These are phyloP conservation scores for Lasioglossum albipes DNA, from an alignment of 1,140 invertebrate species.

Conservation along the genomic window DNA sequence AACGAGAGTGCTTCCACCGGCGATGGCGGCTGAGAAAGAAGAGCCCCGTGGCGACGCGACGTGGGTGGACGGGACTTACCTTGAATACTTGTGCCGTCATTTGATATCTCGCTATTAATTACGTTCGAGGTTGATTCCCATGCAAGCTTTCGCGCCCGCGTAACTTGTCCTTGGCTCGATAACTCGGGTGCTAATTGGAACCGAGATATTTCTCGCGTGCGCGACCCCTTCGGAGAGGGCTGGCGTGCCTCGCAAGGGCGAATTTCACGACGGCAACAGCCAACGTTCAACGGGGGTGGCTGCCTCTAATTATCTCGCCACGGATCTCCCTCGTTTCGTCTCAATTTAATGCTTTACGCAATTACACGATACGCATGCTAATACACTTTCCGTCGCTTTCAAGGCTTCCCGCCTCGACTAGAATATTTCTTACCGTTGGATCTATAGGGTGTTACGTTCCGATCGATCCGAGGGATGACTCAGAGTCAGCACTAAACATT, in stretches of 20 bases:
- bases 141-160: background rate
- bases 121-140: background rate
- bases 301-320: slow-evolving; percentile 41
- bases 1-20: background rate
- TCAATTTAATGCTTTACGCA: slow-evolving; percentile 37
- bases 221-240: background rate
- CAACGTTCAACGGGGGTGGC: background rate
- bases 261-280: slow-evolving; percentile 12
- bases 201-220: slow-evolving; percentile 36
- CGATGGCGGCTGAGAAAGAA: background rate
- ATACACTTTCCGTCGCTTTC: background rate
- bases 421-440: background rate
- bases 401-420: background rate
- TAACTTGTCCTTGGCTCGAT: slow-evolving; percentile 35
- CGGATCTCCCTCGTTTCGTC: slow-evolving; percentile 28
- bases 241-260: slow-evolving; percentile 6
- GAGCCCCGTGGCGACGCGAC: too few relatives aligned
- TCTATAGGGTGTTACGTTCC: background rate
- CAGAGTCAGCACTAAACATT: too few relatives aligned
- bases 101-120: slow-evolving; percentile 13
- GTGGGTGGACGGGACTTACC: background rate
- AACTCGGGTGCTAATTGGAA: slow-evolving; percentile 26
- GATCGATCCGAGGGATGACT: background rate
- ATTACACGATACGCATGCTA: slow-evolving; percentile 43
- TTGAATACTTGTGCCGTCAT: background rate